Base-by-base conservation (phyloP, 1,140 invertebrate genomes). In the Caenorhabditis tropicalis region DNA sequence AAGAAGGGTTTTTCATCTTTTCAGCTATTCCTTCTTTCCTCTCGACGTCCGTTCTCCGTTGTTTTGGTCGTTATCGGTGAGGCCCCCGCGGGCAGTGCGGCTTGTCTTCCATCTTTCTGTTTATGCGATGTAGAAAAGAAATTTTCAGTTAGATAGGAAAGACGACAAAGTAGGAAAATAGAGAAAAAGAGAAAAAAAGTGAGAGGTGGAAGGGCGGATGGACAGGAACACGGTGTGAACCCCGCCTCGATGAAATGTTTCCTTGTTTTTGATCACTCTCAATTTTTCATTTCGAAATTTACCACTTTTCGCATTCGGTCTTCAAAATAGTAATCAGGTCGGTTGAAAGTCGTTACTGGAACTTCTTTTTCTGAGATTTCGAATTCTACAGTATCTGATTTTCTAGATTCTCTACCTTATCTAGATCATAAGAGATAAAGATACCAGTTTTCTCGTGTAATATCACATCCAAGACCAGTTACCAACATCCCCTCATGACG, bases 231-330 rank as follows among this genome's bases (percentile, higher is more conserved):
- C 19, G 65, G 65, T 74, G 65, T 43, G 36, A 74, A 74, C 65
- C 65, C 65, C 65, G 65, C 65, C 65, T 74, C 65, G 43, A 74
- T 19, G 24, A 27, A 43, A 74, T 74, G 58, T 74, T 74, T 74
- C 65, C 65, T 74, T 74, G 65, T 74, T 74, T 74, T 74, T 74
- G 36, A 74, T 74, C 65, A 27, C 65, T 74, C 65, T 74, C 65
- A 43, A n/a, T 74, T 46, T 46, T 43, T 21, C 36, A 43, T 43
- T 74, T 19, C 15, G 21, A 31, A 39, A 33, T 36, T 36, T 36
- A 15, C 58, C 58, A 15, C 48, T 19, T n/a, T 51, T 43, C 5
- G 39, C 39, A 12, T 5, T 43, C 39, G 12, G 12, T 43, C 39
- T 6, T 43, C 39, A 43, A n/a, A n/a, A n/a, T n/a, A n/a, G n/a